Evolutionary conservation across 2,797 vertebrate species (phyloP).

Genomic region (Microctenopoma steveboyesi): DNA sequence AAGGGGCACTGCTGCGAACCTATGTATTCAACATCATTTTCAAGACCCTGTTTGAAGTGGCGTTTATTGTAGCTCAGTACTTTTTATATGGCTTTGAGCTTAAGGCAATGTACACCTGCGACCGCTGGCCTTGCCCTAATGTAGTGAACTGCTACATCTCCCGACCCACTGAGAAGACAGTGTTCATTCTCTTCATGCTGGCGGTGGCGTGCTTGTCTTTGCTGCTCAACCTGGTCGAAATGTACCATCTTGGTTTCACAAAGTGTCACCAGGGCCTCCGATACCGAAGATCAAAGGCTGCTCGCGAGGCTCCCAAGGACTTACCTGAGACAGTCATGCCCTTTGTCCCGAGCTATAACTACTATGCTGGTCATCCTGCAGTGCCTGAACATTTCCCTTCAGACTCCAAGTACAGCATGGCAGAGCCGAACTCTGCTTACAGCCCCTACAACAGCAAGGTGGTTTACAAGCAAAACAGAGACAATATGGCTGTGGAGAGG

Average conservation of each 20-base stretch:
- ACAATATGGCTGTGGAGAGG: constrained; percentile 86
- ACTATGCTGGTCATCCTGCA: constrained; percentile 70
- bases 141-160: constrained; percentile 92
- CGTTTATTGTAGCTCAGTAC: constrained; percentile 91
- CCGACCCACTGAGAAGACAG: constrained; percentile 90
- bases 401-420: constrained; percentile 77
- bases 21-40: constrained; percentile 89
- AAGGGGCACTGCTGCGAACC: constrained; percentile 86
- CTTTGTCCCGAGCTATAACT: constrained; percentile 79
- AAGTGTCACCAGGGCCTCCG: constrained; percentile 83
- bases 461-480: constrained; percentile 85
- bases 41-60: constrained; percentile 91
- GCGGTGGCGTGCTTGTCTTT: constrained; percentile 88
- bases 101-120: constrained; percentile 89
- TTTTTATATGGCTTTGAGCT: constrained; percentile 89
- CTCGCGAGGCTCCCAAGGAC: constrained; percentile 43
- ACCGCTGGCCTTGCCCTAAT: constrained; percentile 89
- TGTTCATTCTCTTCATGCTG: constrained; percentile 93
- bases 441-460: constrained; percentile 79
- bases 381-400: constrained; percentile 67
- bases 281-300: constrained; percentile 62
- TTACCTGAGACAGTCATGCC: constrained; percentile 69
- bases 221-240: constrained; percentile 90
- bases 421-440: constrained; percentile 74
- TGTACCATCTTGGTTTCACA: constrained; percentile 89